These are phyloP conservation scores for Amphibalanus amphitrite DNA, from an alignment of 1,140 invertebrate species.

Conservation along the genomic window DNA sequence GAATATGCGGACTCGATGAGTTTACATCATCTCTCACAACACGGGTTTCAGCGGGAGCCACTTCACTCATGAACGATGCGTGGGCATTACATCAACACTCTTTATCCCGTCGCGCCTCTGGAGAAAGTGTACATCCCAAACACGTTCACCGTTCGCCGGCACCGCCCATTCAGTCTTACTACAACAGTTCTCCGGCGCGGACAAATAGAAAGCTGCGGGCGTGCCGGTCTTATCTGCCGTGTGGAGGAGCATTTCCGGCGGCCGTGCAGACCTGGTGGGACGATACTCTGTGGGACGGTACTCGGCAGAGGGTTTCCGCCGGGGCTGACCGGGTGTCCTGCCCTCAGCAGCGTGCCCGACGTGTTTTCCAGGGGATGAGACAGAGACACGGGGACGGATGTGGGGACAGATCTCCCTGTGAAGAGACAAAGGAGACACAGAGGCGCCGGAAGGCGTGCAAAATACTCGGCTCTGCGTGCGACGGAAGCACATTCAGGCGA, in stretches of 20 bases:
- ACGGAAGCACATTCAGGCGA: background rate
- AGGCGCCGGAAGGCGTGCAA: background rate
- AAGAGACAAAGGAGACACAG: background rate
- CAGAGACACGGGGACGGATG: too few species aligned
- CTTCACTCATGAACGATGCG: too few species aligned
- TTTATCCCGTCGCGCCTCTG: background rate
- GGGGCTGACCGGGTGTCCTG: too few species aligned
- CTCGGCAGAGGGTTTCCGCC: background rate
- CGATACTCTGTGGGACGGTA: background rate
- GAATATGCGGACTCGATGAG: too few species aligned
- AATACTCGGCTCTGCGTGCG: background rate
- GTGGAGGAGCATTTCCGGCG: background rate
- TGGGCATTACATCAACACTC: background rate
- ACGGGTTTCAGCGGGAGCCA: too few species aligned
- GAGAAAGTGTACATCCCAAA: background rate
- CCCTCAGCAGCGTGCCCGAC: too few species aligned
- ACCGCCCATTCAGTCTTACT: background rate
- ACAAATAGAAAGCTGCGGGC: background rate
- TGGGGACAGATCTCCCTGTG: background rate
- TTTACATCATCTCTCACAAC: too few species aligned
- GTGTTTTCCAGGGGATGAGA: background rate
- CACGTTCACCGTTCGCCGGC: background rate
- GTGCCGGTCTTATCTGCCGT: too few species aligned
- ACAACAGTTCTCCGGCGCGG: background rate
- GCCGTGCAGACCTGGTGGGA: background rate